Evolutionary conservation across 1,140 invertebrate genomes (phyloP), one percentile per base, ranked within the genome.

Genomic region (Lepidurus couesii): DNA sequence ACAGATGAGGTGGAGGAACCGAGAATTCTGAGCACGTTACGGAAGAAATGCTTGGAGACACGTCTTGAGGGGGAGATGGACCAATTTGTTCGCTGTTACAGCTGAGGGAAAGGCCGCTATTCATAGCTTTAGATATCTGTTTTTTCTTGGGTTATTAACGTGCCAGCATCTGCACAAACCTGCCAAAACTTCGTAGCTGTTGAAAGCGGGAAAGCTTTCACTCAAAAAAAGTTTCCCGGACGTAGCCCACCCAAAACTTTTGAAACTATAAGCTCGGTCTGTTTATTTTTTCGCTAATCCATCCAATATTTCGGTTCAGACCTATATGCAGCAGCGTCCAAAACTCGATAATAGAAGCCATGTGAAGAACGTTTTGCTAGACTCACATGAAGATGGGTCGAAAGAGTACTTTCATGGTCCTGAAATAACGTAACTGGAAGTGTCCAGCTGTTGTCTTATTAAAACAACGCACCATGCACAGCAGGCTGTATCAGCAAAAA

Each of bases 111-210:
- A 65, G 53, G 16, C 16, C 16, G 16, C 53, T 65, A 65, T 65
- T 65, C 53, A 65, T 65, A 65, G 53, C 53, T 13, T 65, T 65
- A 16, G 53, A 65, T 65, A 65, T 65, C 53, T n/a, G 53, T 16
- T 21, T 65, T 7, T 65, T 65, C 53, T 65, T 7, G 13, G 0
- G 21, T 65, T 65, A 65, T 65, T 65, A 65, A 65, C 53, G 53
- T 65, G 8, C 53, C 53, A 65, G 13, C 53, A 65, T 65, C 53
- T 13, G 53, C 53, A 65, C 1, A 13, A 16, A 13, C 53, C 53
- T 65, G 53, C 53, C 53, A 65, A 65, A 65, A 65, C 16, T 21
- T 65, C 53, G 53, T 65, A 13, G 21, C 13, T 65, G 6, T 21
- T 21, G 21, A 47, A 21, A 65, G 6, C 21, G 13, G 16, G 34